Conservation (phyloP, 2,113 vertebrate species). For the Chrysemys picta region DNA sequence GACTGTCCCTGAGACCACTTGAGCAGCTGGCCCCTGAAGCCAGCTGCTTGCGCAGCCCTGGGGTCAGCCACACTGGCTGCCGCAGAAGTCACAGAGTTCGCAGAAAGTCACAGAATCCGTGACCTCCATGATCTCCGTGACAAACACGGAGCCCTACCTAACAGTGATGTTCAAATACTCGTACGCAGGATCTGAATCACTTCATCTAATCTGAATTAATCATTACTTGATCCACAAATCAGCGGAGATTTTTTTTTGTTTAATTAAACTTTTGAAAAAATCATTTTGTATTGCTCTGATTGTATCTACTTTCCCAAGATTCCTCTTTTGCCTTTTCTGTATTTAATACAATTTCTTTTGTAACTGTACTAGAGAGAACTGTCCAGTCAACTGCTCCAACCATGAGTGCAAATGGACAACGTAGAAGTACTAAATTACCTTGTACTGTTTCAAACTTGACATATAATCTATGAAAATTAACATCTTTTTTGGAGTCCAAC, state of each 20-base stretch:
- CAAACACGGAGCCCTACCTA: not conserved
- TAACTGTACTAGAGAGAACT: not conserved
- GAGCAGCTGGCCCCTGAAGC: too few relatives aligned
- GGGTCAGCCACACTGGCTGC: too few relatives aligned
- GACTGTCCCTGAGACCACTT: too few relatives aligned
- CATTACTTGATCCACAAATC: not conserved
- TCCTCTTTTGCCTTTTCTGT: not conserved
- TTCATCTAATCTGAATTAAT: not conserved
- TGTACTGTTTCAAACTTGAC: conserved; percentile 54
- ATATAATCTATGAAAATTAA: conserved; percentile 74
- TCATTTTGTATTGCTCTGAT: not conserved
- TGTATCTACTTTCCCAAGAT: not conserved
- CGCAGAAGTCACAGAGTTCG: too few relatives aligned
- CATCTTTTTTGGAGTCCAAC: conserved; percentile 65
- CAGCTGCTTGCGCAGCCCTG: too few relatives aligned
- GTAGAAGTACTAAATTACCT: conserved; percentile 32
- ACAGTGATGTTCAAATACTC: not conserved
- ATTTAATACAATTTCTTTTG: not conserved
- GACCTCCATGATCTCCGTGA: too few relatives aligned
- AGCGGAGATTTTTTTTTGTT: not conserved
- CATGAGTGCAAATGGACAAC: conserved; percentile 10
- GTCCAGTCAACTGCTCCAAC: not conserved
- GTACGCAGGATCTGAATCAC: not conserved
- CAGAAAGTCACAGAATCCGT: too few relatives aligned
- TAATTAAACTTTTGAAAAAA: not conserved